Percentiles rank a stretch among this genome's conserved stretches.
Conservation (phyloP, 37 sponge, comb jelly and placozoan genomes). For the Ephydatia muelleri region DNA sequence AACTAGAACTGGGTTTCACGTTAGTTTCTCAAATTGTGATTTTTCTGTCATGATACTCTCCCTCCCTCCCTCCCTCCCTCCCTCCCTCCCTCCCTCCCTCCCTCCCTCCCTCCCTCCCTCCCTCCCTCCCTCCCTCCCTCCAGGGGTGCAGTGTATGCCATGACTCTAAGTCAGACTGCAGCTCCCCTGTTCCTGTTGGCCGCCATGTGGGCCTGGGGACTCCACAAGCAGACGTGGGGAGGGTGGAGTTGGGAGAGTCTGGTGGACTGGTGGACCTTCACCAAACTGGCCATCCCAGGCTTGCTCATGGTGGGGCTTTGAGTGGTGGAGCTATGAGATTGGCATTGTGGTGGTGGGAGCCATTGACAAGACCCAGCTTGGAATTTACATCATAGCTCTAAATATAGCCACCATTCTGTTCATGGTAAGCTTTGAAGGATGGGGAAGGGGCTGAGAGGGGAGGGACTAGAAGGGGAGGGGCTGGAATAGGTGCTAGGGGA, state of each 20-base stretch:
- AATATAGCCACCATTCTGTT: slow-evolving; percentile 11
- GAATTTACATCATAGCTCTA: slow-evolving; percentile 21
- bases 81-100: neutral
- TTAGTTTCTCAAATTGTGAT: slow-evolving; percentile 10
- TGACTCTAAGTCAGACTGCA: neutral
- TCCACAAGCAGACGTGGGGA: slow-evolving; percentile 58
- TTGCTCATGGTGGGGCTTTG: slow-evolving; percentile 43
- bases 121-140: too few relatives aligned
- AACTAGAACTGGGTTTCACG: slow-evolving; percentile 25
- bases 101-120: neutral
- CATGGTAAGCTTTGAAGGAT: slow-evolving; percentile 34
- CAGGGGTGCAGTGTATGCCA: slow-evolving; percentile 35
- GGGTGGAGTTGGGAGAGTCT: slow-evolving; percentile 74
- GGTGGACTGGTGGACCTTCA: slow-evolving; percentile 39
- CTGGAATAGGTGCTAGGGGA: neutral
- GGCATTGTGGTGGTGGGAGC: slow-evolving; percentile 50
- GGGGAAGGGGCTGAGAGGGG: too few relatives aligned
- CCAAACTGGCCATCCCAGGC: too few relatives aligned
- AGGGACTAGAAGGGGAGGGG: neutral
- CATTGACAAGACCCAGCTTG: slow-evolving; percentile 36
- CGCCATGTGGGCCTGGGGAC: slow-evolving; percentile 28
- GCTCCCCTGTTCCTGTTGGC: slow-evolving; percentile 22
- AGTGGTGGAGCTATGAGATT: slow-evolving; percentile 66
- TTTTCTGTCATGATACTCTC: neutral
- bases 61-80: neutral